Conservation (phyloP, 2,797 vertebrate species). For the Martes flavigula region DNA sequence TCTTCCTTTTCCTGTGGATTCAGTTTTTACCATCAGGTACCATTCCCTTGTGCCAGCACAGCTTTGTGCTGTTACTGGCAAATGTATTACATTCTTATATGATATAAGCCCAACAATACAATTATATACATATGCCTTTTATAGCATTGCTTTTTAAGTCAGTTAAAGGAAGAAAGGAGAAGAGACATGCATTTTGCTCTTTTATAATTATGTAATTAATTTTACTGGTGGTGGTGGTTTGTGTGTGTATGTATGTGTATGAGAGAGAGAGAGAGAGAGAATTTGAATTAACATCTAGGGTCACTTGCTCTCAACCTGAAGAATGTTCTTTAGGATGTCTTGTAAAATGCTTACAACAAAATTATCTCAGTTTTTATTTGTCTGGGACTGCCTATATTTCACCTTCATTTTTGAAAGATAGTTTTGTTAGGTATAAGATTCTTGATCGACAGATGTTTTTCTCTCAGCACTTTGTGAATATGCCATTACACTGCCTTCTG, state of each 20-base stretch:
- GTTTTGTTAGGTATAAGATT: background rate
- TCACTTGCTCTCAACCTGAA: background rate
- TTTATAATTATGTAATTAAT: background rate
- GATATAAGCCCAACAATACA: background rate
- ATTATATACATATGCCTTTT: background rate
- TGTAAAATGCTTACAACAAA: background rate
- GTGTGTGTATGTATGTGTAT: background rate
- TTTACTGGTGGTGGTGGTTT: background rate
- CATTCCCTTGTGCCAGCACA: background rate
- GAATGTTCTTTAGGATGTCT: background rate
- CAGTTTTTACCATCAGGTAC: background rate
- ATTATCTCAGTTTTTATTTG: background rate
- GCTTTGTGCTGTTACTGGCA: background rate
- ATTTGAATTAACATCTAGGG: background rate
- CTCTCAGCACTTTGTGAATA: background rate
- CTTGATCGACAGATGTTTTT: background rate
- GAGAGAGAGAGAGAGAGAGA: background rate
- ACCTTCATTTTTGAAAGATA: background rate
- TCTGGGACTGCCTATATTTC: background rate
- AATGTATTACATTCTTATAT: background rate
- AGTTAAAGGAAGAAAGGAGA: background rate
- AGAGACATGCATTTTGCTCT: background rate
- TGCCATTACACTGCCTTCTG: background rate
- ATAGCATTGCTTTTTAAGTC: background rate
- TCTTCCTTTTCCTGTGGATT: background rate